Evolutionary conservation across 2,888 invertebrate genomes (phyloP).

Genomic region (Amphipoea oculea): DNA sequence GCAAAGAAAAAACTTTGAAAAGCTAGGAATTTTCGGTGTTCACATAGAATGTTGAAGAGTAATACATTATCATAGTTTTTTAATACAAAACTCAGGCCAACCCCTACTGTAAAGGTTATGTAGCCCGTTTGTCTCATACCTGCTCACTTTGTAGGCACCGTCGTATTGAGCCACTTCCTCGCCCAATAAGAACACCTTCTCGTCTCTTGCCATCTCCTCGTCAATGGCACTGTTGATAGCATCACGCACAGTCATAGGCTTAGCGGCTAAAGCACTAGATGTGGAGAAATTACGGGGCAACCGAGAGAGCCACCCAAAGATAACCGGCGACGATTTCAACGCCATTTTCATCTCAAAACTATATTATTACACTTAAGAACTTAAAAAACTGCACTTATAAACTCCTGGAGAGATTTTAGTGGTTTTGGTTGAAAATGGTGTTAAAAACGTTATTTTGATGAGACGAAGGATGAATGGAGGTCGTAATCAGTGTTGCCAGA

Average conservation of each 20-base stretch:
- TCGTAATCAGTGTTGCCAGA: constrained; percentile 69
- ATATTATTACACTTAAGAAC: constrained; percentile 65
- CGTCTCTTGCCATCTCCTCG: constrained; percentile 98
- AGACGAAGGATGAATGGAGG: constrained; percentile 89
- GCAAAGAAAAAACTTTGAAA: not conserved
- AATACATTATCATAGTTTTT: not conserved
- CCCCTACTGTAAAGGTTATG: constrained; percentile 58
- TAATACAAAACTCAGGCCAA: constrained; percentile 15
- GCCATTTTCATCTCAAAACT: constrained; percentile 82
- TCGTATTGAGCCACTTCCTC: constrained; percentile 99
- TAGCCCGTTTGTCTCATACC: constrained; percentile 72
- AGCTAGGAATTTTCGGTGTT: not conserved
- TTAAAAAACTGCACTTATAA: constrained; percentile 69
- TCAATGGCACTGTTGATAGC: constrained; percentile 98
- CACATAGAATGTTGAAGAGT: not conserved
- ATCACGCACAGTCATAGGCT: constrained; percentile 98
- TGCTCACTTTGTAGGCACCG: constrained; percentile 98
- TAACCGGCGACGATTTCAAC: constrained; percentile 86
- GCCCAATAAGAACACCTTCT: constrained; percentile 96
- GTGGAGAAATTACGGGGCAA: constrained; percentile 85
- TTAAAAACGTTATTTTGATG: constrained; percentile 75
- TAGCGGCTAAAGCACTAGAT: constrained; percentile 82
- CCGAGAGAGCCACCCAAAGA: constrained; percentile 78
- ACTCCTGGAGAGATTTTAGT: constrained; percentile 68
- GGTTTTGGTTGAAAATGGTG: constrained; percentile 77